These are phyloP conservation scores for Azemiops feae DNA, from an alignment of 2,113 vertebrate genomes.

Conservation along the genomic window DNA sequence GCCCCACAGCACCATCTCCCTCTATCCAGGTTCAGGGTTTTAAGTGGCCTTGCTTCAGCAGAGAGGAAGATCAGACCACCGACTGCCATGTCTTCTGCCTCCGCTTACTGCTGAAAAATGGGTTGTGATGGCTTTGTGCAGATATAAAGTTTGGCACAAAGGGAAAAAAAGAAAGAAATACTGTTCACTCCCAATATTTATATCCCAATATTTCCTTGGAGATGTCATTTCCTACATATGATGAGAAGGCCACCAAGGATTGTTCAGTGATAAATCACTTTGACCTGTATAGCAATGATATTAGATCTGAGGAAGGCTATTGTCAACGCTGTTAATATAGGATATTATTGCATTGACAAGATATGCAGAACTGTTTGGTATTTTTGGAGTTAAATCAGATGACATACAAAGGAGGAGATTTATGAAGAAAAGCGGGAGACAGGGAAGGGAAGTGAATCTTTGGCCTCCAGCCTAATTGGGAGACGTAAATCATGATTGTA, in stretches of 20 bases:
- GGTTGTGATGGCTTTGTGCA: not conserved
- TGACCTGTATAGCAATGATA: not conserved
- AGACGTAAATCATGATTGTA: too few relatives aligned
- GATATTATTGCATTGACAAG: too few relatives aligned
- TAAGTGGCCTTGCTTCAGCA: not conserved
- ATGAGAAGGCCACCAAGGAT: not conserved
- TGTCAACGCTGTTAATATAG: too few relatives aligned
- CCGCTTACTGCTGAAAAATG: not conserved
- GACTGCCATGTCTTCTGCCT: fast-evolving
- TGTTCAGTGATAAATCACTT: not conserved
- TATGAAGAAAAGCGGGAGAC: too few relatives aligned
- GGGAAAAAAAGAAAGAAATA: too few relatives aligned
- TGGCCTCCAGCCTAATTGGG: too few relatives aligned
- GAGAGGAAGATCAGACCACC: not conserved
- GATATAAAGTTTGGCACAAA: not conserved
- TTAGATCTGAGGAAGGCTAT: not conserved
- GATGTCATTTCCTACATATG: not conserved
- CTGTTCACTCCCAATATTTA: not conserved
- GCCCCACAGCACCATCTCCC: not conserved
- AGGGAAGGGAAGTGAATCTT: too few relatives aligned
- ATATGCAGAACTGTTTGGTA: too few relatives aligned
- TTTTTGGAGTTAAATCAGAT: too few relatives aligned
- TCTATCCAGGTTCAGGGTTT: not conserved
- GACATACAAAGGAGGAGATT: too few relatives aligned
- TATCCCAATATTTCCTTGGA: not conserved